These are phyloP conservation scores for Antennarius maculatus DNA, from an alignment of 2,797 vertebrate genomes.

Conservation along the genomic window DNA sequence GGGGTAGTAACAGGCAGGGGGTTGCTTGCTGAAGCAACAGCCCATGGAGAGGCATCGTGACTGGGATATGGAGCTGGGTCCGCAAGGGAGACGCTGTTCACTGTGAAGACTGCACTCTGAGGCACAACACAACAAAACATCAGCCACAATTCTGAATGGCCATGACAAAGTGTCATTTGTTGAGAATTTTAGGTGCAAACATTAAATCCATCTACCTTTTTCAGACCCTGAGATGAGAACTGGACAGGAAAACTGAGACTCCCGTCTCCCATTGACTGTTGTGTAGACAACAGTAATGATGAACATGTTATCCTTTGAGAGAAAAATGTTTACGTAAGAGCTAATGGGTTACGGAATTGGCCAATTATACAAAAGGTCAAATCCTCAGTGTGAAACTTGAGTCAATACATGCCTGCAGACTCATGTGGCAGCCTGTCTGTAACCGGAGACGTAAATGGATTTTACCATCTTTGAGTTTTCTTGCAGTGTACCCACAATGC, in stretches of 20 bases:
- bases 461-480: slow-evolving; percentile 60
- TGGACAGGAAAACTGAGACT: slow-evolving; percentile 73
- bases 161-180: slow-evolving; percentile 33
- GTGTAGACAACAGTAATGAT: slow-evolving; percentile 67
- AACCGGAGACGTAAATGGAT: slow-evolving; percentile 70
- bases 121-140: slow-evolving; percentile 65
- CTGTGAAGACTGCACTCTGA: slow-evolving; percentile 78
- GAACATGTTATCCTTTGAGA: slow-evolving; percentile 69
- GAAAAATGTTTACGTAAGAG: slow-evolving; percentile 34
- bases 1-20: slow-evolving; percentile 78
- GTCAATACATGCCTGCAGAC: slow-evolving; percentile 74
- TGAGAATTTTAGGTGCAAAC: slow-evolving; percentile 42
- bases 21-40: slow-evolving; percentile 77
- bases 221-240: slow-evolving; percentile 30
- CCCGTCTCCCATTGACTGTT: slow-evolving; percentile 52
- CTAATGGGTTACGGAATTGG: slow-evolving; percentile 46
- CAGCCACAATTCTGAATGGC: slow-evolving; percentile 53
- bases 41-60: slow-evolving; percentile 73
- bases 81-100: slow-evolving; percentile 78
- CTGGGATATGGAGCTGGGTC: slow-evolving; percentile 57
- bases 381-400: slow-evolving; percentile 44
- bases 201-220: slow-evolving; percentile 66
- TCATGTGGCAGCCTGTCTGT: slow-evolving; percentile 75
- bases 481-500: slow-evolving; percentile 79
- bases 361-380: slow-evolving; percentile 59